These are phyloP conservation scores for Drosophila teissieri DNA, from an alignment of 1,140 invertebrate species.

Conservation along the genomic window DNA sequence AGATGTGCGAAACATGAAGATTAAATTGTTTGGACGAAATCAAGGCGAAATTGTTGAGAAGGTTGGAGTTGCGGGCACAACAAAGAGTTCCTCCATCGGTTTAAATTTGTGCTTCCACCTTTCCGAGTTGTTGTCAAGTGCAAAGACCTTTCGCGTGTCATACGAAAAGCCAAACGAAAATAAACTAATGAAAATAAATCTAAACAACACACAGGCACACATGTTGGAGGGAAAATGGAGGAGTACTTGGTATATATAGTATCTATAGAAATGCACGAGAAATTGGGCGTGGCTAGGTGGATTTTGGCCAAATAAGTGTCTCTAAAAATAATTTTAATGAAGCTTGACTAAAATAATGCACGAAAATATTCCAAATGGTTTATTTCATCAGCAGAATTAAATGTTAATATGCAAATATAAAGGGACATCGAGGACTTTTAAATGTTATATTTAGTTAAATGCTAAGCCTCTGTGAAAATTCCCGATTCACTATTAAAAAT, in stretches of 20 bases:
- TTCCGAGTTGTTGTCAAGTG: constrained; percentile 59
- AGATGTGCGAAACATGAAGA: constrained; percentile 46
- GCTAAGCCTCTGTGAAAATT: neutral
- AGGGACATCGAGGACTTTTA: no score
- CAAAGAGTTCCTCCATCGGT: constrained; percentile 22
- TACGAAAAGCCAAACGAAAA: constrained; percentile 45
- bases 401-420: no score
- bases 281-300: constrained; percentile 30
- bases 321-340: constrained; percentile 6
- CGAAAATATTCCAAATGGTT: neutral
- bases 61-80: constrained; percentile 11
- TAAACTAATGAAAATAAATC: constrained; percentile 49
- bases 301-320: constrained; percentile 5
- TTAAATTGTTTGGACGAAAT: constrained; percentile 51
- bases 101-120: constrained; percentile 36
- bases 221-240: constrained; percentile 3
- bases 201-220: constrained; percentile 26
- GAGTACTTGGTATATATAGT: constrained; percentile 13
- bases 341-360: neutral
- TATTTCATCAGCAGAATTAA: neutral
- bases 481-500: neutral
- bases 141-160: constrained; percentile 78
- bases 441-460: no score
- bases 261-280: constrained; percentile 8
- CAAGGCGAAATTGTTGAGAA: constrained; percentile 34